Percentiles rank a stretch among this genome's conserved stretches.
These are phyloP conservation scores for Diceros bicornis DNA, from an alignment of 2,797 vertebrate species.

Conservation along the genomic window DNA sequence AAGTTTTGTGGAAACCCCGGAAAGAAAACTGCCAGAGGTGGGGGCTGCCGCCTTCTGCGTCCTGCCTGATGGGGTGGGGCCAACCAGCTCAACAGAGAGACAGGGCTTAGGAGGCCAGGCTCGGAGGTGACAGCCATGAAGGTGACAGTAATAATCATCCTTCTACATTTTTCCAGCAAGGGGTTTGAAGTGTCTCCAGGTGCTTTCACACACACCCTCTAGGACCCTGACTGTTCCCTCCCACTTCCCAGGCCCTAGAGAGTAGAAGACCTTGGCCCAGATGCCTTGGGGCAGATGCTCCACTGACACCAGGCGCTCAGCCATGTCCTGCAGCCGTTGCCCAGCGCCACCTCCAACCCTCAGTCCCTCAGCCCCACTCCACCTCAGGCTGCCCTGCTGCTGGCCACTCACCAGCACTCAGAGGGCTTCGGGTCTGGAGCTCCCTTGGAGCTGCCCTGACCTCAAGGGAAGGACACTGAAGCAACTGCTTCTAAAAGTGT, in stretches of 20 bases:
- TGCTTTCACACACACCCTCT: neutral
- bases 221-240: neutral
- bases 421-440: neutral
- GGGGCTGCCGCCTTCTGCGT: neutral
- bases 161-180: neutral
- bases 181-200: neutral
- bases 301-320: accelerated
- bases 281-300: neutral
- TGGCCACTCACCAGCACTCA: accelerated
- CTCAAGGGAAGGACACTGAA: neutral
- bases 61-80: accelerated
- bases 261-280: neutral
- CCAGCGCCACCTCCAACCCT: neutral
- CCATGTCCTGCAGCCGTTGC: neutral
- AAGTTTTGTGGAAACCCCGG: neutral
- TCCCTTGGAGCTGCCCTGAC: neutral
- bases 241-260: neutral
- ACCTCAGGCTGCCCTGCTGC: neutral
- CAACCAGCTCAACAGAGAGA: neutral
- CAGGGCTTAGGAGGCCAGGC: neutral
- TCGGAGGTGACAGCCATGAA: neutral
- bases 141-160: neutral
- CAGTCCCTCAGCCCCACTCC: neutral
- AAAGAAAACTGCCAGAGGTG: neutral
- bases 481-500: neutral